phyloP scores from a whole-genome alignment of 2,888 invertebrate genomes.

The Drosophila lacicola region DNA sequence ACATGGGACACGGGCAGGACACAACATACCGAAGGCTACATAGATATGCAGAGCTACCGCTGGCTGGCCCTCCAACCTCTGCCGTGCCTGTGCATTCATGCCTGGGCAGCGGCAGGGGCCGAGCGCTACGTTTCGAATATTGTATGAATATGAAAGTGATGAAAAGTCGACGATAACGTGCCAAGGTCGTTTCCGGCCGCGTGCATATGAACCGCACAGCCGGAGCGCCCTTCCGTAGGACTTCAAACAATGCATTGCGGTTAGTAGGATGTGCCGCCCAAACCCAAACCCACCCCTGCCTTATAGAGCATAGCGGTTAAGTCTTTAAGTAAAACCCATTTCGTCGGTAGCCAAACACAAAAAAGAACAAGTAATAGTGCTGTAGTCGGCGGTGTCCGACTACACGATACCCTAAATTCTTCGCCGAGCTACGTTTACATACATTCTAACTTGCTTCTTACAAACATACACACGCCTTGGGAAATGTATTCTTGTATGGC shows the following conservation, averaged over 20 bases:
- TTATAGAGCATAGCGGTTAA: slow-evolving; percentile 11
- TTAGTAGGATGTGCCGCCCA: slow-evolving; percentile 35
- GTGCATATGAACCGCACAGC: slow-evolving; percentile 74
- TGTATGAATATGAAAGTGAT: slow-evolving; percentile 81
- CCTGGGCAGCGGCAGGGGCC: slow-evolving; percentile 31
- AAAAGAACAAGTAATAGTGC: neutral
- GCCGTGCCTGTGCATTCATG: slow-evolving; percentile 27
- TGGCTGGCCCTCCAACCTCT: neutral
- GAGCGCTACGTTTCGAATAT: slow-evolving; percentile 58
- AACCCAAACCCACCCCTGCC: neutral
- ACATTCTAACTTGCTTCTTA: no score
- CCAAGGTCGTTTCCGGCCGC: slow-evolving; percentile 82
- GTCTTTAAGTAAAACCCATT: slow-evolving; percentile 66
- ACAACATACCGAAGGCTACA: slow-evolving; percentile 41
- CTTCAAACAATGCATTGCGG: slow-evolving; percentile 73
- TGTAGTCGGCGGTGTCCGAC: no score
- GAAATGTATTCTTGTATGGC: no score
- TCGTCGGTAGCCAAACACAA: slow-evolving; percentile 38
- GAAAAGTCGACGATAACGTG: slow-evolving; percentile 81
- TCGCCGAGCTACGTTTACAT: no score
- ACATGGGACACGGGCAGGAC: slow-evolving; percentile 8
- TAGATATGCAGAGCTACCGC: slow-evolving; percentile 16
- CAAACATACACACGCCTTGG: no score
- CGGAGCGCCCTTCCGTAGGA: slow-evolving; percentile 41
- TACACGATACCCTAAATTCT: no score